Base-by-base conservation (phyloP, 1,140 invertebrate species). In the Venturia canescens region DNA sequence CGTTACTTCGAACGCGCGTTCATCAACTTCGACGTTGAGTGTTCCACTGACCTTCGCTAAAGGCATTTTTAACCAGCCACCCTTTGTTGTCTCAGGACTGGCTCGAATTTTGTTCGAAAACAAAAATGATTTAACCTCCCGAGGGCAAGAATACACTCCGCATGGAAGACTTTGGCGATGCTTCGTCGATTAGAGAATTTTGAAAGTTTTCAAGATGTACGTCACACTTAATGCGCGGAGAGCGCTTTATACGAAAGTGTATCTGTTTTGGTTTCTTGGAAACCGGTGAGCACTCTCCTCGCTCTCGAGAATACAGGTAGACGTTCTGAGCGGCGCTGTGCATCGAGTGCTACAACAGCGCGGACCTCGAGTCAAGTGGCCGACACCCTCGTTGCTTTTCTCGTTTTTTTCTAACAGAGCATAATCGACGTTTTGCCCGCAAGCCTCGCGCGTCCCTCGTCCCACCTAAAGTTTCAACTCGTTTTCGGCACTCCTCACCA, bases 101-200 rank as follows among this genome's bases (percentile, higher is more conserved):
- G 21, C 67, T 70, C 70, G 2, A 23, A 23, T 53, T 72, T 26
- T 11, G 67, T 4, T 79, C 9, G 7, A 31, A 80, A 57, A 31
- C 18, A 31, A 38, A 71, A 15, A 31, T 72, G 67, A 85, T 81
- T 79, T 75, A 72, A 76, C 44, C 85, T 86, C 82, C 79, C 70
- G 83, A 84, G 85, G 70, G 21, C 38, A 88, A 90, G 16, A 18
- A 26, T 69, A 69, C n/a, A n/a, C n/a, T 31, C 18, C 18, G 31
- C 29, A 69, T 16, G n/a, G 53, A 78, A 44, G 34, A 38, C 53
- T 15, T 21, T 34, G 27, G 78, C 79, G 78, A 71, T 72, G 81
- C 87, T 89, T 89, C 85, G 88, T 89, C 87, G n/a, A 90, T 92
- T 91, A 91, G 89, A 92, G 84, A 90, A 91, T 92, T 44, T 91